A percentile compares a stretch with the other conserved stretches of the same genome.
phyloP scores from a whole-genome alignment of 2,797 vertebrate species.

The Crenichthys baileyi region DNA sequence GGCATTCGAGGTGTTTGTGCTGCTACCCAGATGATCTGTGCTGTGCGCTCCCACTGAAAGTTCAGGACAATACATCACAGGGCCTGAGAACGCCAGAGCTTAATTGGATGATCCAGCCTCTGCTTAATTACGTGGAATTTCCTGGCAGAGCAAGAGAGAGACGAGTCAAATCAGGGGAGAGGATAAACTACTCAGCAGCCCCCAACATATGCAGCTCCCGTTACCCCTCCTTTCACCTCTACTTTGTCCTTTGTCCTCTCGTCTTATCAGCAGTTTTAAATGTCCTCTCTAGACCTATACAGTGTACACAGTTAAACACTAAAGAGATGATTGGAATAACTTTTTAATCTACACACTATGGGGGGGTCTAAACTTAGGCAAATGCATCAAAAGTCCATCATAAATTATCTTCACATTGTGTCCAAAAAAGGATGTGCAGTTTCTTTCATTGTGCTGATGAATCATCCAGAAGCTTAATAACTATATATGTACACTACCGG shows the following conservation, averaged over 20 bases:
- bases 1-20: slow-evolving; percentile 29
- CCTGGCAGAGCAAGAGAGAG: slow-evolving; percentile 66
- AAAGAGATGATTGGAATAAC: slow-evolving; percentile 12
- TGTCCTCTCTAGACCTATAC: not conserved
- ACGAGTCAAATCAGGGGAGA: slow-evolving; percentile 26
- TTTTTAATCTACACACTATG: slow-evolving; percentile 2
- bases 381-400: slow-evolving; percentile 13
- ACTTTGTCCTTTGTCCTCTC: slow-evolving; percentile 24
- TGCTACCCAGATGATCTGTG: slow-evolving; percentile 37
- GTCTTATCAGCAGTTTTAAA: slow-evolving; percentile 31
- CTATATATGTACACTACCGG: slow-evolving; percentile 2
- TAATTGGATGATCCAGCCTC: slow-evolving; percentile 76
- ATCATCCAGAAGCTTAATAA: slow-evolving; percentile 22
- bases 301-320: not conserved
- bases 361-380: slow-evolving; percentile 1
- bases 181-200: not conserved
- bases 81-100: slow-evolving; percentile 72
- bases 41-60: slow-evolving; percentile 39
- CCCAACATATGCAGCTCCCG: not conserved
- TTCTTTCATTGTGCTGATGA: slow-evolving; percentile 29
- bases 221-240: not conserved
- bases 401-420: slow-evolving; percentile 14
- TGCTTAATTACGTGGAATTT: slow-evolving; percentile 82
- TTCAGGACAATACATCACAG: slow-evolving; percentile 63
- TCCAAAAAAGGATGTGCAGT: slow-evolving; percentile 9